A percentile compares a stretch with the other conserved stretches of the same genome.
Evolutionary conservation across 2,888 invertebrate genomes (phyloP).

Genomic region (Volucella bombylans): DNA sequence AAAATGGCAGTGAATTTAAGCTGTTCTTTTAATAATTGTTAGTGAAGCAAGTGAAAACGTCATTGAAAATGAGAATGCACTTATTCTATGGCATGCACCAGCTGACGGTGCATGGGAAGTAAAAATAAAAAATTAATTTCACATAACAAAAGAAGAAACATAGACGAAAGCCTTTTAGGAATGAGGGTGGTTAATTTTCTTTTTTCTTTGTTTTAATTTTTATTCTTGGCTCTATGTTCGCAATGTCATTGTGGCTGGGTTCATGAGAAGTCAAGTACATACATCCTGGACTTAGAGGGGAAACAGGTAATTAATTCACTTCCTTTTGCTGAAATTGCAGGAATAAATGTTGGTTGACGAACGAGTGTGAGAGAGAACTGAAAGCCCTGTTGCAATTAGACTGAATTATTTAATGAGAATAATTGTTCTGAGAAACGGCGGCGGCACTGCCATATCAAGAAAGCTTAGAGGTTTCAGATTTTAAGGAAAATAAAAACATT

Average conservation of each 20-base stretch:
- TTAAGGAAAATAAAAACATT: not conserved
- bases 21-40: conserved; percentile 3
- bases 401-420: conserved; percentile 65
- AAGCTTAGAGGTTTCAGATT: conserved; percentile 3
- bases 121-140: not conserved
- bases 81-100: conserved; percentile 5
- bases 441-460: not conserved
- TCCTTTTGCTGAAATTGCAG: conserved; percentile 44
- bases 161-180: not conserved
- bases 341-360: conserved; percentile 4
- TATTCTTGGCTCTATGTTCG: not conserved
- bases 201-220: not conserved
- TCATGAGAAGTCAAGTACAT: conserved; percentile 50
- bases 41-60: not conserved
- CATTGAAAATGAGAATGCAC: conserved; percentile 6
- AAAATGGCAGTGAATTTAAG: conserved; percentile 26
- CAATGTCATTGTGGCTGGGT: conserved; percentile 2
- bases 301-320: conserved; percentile 54
- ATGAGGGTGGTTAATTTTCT: conserved; percentile 1
- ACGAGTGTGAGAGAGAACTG: conserved; percentile 2
- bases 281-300: conserved; percentile 40
- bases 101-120: not conserved
- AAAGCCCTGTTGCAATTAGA: conserved; percentile 49
- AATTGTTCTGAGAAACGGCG: conserved; percentile 39
- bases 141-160: conserved; percentile 19